Conservation (phyloP, 2,113 vertebrate genomes). For the Phrynosoma platyrhinos region DNA sequence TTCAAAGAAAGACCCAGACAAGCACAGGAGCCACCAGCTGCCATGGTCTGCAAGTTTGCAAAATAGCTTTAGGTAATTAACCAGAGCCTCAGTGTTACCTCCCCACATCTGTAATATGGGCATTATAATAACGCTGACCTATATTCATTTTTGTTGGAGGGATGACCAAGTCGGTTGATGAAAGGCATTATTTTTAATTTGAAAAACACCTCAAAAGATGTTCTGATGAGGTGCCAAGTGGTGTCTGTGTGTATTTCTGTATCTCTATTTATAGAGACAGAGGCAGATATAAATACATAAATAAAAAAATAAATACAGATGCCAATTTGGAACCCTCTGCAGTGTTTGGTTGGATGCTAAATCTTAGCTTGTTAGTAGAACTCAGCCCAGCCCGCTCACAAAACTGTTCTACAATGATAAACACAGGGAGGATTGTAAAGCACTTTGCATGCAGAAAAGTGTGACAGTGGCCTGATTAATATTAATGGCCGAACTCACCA, state of each 20-base stretch:
- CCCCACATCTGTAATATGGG: not conserved
- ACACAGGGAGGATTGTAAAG: not conserved
- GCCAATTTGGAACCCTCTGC: not conserved
- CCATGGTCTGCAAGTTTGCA: no score
- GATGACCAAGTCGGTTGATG: not conserved
- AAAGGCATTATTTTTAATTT: not conserved
- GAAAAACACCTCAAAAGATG: not conserved
- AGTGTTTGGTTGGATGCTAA: not conserved
- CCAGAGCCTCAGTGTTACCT: not conserved
- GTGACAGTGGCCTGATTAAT: constrained; percentile 30
- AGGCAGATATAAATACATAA: not conserved
- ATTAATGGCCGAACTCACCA: constrained; percentile 26
- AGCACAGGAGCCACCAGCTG: no score
- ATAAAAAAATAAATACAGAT: not conserved
- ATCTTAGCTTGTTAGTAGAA: not conserved
- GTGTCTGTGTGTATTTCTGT: not conserved
- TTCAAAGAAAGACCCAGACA: no score
- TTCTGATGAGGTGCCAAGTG: not conserved
- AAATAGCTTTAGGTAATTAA: not conserved
- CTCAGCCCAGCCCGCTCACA: not conserved
- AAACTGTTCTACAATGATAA: not conserved
- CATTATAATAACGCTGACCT: not conserved
- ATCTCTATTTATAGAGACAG: not conserved
- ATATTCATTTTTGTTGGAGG: not conserved
- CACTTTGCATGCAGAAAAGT: not conserved